phyloP scores from a whole-genome alignment of 2,113 vertebrate species.

The Phaethornis superciliosus region DNA sequence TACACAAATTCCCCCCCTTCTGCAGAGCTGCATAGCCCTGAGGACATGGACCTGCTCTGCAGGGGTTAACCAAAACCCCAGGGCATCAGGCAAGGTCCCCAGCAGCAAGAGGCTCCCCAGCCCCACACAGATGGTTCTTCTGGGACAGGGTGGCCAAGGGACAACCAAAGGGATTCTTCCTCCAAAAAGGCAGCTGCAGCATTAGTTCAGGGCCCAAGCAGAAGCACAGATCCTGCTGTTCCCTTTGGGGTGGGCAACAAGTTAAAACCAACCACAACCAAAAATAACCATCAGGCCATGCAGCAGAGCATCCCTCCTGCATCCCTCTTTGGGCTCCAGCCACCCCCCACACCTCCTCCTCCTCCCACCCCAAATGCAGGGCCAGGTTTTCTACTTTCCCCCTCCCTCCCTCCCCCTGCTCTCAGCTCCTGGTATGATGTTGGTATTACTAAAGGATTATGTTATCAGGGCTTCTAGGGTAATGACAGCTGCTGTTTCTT shows the following conservation, averaged over 20 bases:
- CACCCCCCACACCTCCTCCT: rapidly evolving
- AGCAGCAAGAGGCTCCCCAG: background rate
- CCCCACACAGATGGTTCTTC: background rate
- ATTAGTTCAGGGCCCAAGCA: background rate
- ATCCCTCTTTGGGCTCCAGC: background rate
- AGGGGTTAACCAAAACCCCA: background rate
- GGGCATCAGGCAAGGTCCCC: background rate
- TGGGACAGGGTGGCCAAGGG: background rate
- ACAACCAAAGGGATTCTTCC: background rate
- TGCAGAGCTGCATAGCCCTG: background rate
- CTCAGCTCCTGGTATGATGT: background rate
- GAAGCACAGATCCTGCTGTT: background rate
- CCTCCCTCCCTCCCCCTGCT: background rate
- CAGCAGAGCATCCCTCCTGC: background rate
- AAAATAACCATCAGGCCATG: rapidly evolving
- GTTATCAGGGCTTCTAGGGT: conserved; percentile 41
- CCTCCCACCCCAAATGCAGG: background rate
- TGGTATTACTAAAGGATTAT: conserved; percentile 48
- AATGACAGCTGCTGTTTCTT: conserved; percentile 41
- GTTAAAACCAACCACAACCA: background rate
- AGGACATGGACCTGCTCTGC: background rate
- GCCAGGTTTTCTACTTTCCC: background rate
- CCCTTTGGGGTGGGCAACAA: no score
- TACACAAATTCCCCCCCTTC: background rate
- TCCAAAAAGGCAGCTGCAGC: background rate